These are phyloP conservation scores for Frieseomelitta varia DNA, from an alignment of 1,140 invertebrate genomes.

Conservation along the genomic window DNA sequence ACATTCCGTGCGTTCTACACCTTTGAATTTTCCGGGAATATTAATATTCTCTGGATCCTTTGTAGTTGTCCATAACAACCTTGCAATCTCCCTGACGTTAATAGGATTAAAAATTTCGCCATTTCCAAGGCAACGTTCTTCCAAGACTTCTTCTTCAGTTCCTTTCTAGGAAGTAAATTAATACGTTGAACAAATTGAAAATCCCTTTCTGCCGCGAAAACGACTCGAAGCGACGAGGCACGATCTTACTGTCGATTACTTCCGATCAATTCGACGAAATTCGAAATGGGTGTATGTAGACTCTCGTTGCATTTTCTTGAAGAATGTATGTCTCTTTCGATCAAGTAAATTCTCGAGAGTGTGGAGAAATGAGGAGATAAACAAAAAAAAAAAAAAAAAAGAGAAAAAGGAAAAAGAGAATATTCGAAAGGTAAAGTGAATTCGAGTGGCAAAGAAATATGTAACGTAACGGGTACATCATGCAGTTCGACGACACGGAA, in stretches of 20 bases:
- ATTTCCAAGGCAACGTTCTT: too few species aligned
- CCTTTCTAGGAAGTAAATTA: not conserved
- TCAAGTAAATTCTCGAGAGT: not conserved
- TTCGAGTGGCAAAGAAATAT: not conserved
- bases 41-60: too few species aligned
- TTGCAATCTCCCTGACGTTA: too few species aligned
- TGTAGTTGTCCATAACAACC: too few species aligned
- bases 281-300: not conserved
- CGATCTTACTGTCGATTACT: not conserved
- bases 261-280: not conserved
- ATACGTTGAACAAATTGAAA: too few species aligned
- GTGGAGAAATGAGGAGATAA: not conserved
- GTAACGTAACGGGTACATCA: not conserved
- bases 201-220: not conserved
- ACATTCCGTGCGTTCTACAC: too few species aligned
- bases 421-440: not conserved
- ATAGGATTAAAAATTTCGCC: too few species aligned
- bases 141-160: too few species aligned
- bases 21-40: too few species aligned
- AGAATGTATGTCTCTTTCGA: not conserved
- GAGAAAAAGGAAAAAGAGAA: too few species aligned
- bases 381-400: not conserved
- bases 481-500: conserved; percentile 27
- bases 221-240: not conserved
- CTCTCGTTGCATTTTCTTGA: not conserved